These are phyloP conservation scores for Sparus aurata DNA, from an alignment of 2,797 vertebrate genomes.

Conservation along the genomic window DNA sequence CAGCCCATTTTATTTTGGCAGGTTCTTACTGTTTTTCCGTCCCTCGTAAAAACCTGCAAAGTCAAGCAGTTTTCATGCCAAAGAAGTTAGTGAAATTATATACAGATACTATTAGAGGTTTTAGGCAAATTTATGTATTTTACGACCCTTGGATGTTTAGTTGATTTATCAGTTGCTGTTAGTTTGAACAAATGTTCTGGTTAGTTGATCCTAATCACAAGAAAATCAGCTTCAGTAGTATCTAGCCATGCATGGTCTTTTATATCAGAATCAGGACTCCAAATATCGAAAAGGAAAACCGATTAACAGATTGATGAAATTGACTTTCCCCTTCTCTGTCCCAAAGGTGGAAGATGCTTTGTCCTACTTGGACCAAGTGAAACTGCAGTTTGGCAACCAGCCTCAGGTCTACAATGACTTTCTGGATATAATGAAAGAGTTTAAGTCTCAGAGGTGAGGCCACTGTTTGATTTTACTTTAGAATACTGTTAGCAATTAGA, in stretches of 20 bases:
- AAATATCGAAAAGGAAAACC: background rate
- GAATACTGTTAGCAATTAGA: too few species aligned
- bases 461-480: background rate
- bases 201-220: background rate
- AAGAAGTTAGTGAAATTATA: background rate
- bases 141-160: background rate
- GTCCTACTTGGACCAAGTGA: conserved; percentile 99
- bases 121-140: background rate
- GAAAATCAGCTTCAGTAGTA: background rate
- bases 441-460: conserved; percentile 96
- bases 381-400: conserved; percentile 98
- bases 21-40: background rate
- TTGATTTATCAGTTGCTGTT: background rate
- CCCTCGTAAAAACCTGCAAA: background rate
- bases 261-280: background rate
- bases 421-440: conserved; percentile 99
- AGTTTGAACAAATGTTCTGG: background rate
- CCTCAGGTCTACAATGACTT: conserved; percentile 99
- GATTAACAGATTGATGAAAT: background rate
- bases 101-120: background rate
- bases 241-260: background rate
- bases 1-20: background rate
- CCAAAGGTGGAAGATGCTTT: conserved; percentile 96
- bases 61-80: background rate
- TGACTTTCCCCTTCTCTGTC: conserved; percentile 26